Evolutionary conservation across 2,113 vertebrate genomes (phyloP), one percentile per base, ranked within the genome.

Genomic region (Pagrus major): DNA sequence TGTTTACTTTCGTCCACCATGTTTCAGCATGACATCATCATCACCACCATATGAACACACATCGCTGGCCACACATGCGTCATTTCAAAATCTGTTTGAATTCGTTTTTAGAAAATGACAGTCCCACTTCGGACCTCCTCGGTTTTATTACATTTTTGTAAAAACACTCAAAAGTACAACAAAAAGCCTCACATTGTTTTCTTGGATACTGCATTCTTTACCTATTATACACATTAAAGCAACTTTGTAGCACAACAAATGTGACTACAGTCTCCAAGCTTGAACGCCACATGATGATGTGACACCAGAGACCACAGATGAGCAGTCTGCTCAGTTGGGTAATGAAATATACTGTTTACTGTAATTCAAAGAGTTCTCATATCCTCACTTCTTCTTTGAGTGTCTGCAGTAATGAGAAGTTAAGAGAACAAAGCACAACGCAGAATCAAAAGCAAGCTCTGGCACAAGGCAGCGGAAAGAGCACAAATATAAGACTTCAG

Each of bases 351-450:
- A 35, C 9, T 25, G 66, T 80, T 76, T 52, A 66, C 66, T 31
- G 5, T 44, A 65, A 84, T 42, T 86, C 79, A 91, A 86, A 85
- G 61, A 41, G 54, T 15, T 42, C 27, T 68, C 61, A 6, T 33
- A 31, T 55, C 42, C 25, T 65, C 11, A 6, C 14, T 67, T 75
- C 29, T 41, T 73, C 54, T 68, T 65, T 70, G 67, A 71, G 37
- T 39, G 9, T 11, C 64, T 44, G 75, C 27, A 14, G 54, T 71
- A 86, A 86, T 78, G 78, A 88, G 58, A 88, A 77, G 77, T 66
- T 65, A 37, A 18, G 63, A 42, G 56, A 83, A 83, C 72, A 89
- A 86, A 88, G 78, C 66, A 3, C 23, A 23, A 6, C 9, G 3
- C 27, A 29, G 21, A 72, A 71, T 78, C 56, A 85, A 82, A 88